These are phyloP conservation scores for Thereva nobilitata DNA, from an alignment of 2,888 invertebrate species.

Conservation along the genomic window DNA sequence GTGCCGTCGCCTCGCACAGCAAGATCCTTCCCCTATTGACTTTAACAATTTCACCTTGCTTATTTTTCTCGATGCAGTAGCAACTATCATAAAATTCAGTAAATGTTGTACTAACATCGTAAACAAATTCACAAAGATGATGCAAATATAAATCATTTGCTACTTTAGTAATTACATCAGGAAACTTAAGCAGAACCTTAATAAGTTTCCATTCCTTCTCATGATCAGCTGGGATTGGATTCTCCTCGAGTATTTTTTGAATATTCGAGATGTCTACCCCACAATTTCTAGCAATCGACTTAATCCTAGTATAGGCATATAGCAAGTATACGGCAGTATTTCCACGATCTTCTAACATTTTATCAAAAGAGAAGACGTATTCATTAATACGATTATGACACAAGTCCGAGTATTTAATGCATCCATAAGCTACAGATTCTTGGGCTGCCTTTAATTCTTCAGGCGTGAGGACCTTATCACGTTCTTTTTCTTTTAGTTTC, in stretches of 20 bases:
- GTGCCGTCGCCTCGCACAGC: constrained; percentile 90
- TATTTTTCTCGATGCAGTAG: constrained; percentile 94
- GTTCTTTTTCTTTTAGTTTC: constrained; percentile 83
- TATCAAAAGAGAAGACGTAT: constrained; percentile 97
- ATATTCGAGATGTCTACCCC: constrained; percentile 65
- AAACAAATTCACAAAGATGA: constrained; percentile 91
- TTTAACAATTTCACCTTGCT: constrained; percentile 76
- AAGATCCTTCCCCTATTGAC: constrained; percentile 86
- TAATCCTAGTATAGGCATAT: constrained; percentile 92
- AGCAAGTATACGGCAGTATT: constrained; percentile 98
- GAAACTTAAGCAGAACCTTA: constrained; percentile 82
- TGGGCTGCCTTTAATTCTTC: constrained; percentile 83
- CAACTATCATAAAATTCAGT: constrained; percentile 98
- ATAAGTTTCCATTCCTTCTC: constrained; percentile 94
- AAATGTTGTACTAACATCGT: constrained; percentile 90
- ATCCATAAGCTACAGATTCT: constrained; percentile 94
- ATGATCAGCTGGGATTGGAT: constrained; percentile 74
- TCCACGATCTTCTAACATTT: constrained; percentile 98
- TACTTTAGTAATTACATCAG: constrained; percentile 83
- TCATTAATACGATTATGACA: constrained; percentile 91
- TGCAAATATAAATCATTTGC: constrained; percentile 82
- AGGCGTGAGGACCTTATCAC: constrained; percentile 78
- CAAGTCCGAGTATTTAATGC: constrained; percentile 97
- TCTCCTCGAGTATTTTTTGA: constrained; percentile 64
- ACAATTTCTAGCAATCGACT: constrained; percentile 79